Base-by-base conservation (phyloP, 2,797 vertebrate species). In the Melanotaenia boesemani region DNA sequence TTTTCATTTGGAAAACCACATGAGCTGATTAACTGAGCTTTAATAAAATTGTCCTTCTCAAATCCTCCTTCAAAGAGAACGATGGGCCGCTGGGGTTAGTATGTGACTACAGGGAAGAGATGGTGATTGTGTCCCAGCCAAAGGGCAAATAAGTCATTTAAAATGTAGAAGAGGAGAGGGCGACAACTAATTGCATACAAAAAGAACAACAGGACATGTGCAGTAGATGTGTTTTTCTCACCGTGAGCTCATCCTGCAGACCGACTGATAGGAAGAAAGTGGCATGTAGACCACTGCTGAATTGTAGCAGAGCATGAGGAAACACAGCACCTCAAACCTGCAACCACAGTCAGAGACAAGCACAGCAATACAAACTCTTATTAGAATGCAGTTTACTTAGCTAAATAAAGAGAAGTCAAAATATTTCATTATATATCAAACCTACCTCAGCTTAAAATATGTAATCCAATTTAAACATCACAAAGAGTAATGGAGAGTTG, bases 241-340 rank as follows among this genome's bases (percentile, higher is more conserved):
- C 98, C 97, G 95, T 82, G 98, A 99, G 79, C 96, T 97, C 97
- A 99, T 98, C 2, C 93, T 96, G 94, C 98, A 99, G 81, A 97
- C 95, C 0, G 98, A 96, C 57, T 98, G 97, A 86, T 98, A 97
- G 87, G 98, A 99, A 56, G 97, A 98, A 15, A 95, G 89, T 24
- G 97, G 98, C 98, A 99, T 98, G 91, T 96, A 99, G 82, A 99
- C 97, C 89, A 99, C 97, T 65, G 97, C 96, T 57, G 98, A 97
- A 94, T 99, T 99, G 92, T 99, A 99, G 88, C 97, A 99, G 74
- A 99, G 91, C 98, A 99, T 97, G 72, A 99, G 98, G 94, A 99
- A 99, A 89, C 97, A 97, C 86, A 99, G 90, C 83, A 99, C 96
- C 90, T 99, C 97, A 89, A 99, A 99, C 92, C 98, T 99, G 91